Evolutionary conservation across 2,888 invertebrate genomes (phyloP), one percentile per base, ranked within the genome.

Genomic region (Perdita meconis): DNA sequence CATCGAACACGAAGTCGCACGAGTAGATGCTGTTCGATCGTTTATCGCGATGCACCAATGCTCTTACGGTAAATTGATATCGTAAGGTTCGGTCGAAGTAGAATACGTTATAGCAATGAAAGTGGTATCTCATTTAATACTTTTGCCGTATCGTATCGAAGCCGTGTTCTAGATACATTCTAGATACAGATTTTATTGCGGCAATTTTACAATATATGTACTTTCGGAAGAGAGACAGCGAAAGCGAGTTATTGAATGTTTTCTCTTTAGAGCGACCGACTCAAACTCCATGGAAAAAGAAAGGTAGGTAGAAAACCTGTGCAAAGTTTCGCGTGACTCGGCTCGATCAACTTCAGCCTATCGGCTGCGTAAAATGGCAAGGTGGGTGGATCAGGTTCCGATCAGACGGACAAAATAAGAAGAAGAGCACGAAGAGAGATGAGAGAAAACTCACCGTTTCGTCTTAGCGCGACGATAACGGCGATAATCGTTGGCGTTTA

Each of bases 401-500:
- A 38, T 38, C 36, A 24, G 24, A 72, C 57, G 53, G 12, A 44
- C 6, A 51, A 24, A 34, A 38, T 50, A 19, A 40, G 6, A 26
- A 13, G 34, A n/a, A 68, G 50, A 63, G 51, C 50, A 16, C 36
- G 24, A 10, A 71, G 42, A 22, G 22, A 19, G 55, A 60, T 22
- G 16, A 34, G 44, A 47, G 22, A 40, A 36, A 74, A 91, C 91
- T 91, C 89, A 91, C 91, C 89, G 90, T 85, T 87, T 88, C 86
- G 89, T 87, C 85, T 91, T 91, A 80, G 89, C 88, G 47, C 90
- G 91, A 72, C 90, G 90, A 86, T 88, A 91, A 85, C 90, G 90
- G 80, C 90, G 88, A 81, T 86, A 91, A 72, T 91, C 90, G 76
- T 83, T 87, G 81, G 83, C 86, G 57, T 87, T 86, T 12, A 88